phyloP scores from a whole-genome alignment of 2,113 vertebrate genomes.

The Pseudorasbora parva region DNA sequence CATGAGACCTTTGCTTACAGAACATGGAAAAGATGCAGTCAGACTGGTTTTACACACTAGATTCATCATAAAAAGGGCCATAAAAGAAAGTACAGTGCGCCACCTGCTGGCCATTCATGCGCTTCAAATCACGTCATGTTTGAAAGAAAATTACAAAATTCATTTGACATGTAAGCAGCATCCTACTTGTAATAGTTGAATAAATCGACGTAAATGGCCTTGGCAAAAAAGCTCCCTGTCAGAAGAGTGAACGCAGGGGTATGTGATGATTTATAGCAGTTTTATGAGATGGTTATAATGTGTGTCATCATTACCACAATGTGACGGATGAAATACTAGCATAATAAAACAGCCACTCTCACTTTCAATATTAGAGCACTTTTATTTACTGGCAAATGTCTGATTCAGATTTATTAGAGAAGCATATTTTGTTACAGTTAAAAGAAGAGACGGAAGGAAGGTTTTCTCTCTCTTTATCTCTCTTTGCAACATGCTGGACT shows the following conservation, averaged over 20 bases:
- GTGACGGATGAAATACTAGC: slow-evolving; percentile 27
- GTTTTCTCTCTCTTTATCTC: neutral
- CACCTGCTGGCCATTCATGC: slow-evolving; percentile 37
- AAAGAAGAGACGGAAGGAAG: neutral
- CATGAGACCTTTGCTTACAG: too few species aligned
- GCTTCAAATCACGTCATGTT: neutral
- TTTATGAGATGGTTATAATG: slow-evolving; percentile 38
- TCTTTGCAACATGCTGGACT: neutral
- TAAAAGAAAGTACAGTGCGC: neutral
- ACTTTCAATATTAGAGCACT: slow-evolving; percentile 16
- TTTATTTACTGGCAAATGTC: slow-evolving; percentile 42
- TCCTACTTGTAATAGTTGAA: slow-evolving; percentile 4
- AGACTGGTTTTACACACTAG: slow-evolving; percentile 3
- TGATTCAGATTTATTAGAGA: slow-evolving; percentile 5
- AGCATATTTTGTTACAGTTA: slow-evolving; percentile 13
- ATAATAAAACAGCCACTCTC: slow-evolving; percentile 35
- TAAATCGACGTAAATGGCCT: neutral
- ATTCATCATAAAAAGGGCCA: too few species aligned
- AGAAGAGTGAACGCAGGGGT: neutral
- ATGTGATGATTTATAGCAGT: slow-evolving; percentile 16
- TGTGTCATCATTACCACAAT: slow-evolving; percentile 39
- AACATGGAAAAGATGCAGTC: neutral
- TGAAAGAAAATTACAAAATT: neutral
- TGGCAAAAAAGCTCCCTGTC: neutral
- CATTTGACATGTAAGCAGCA: neutral